Percentiles rank a stretch among this genome's conserved stretches.
Conservation (phyloP, 2,888 invertebrate genomes). For the Helobdella robusta region DNA sequence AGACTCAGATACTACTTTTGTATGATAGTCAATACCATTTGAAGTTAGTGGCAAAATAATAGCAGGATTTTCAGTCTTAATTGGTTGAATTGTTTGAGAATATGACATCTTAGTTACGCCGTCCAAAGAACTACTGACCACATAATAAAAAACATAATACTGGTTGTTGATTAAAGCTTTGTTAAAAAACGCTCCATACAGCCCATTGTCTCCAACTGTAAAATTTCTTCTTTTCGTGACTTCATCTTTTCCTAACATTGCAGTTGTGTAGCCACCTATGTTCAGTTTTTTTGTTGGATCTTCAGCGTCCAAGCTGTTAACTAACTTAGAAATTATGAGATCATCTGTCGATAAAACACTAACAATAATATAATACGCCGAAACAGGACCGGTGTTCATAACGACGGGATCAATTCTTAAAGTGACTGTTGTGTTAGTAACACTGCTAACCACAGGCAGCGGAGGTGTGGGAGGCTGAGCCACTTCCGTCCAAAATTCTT, state of each 20-base stretch:
- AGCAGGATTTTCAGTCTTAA: constrained; percentile 17
- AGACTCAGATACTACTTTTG: too few species aligned
- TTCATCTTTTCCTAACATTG: constrained; percentile 56
- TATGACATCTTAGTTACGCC: constrained; percentile 55
- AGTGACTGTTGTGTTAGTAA: constrained; percentile 58
- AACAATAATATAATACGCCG: constrained; percentile 64
- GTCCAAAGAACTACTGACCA: constrained; percentile 62
- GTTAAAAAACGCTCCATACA: constrained; percentile 68
- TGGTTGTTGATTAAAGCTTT: constrained; percentile 60
- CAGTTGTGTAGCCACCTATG: constrained; percentile 60
- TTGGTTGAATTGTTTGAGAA: constrained; percentile 30
- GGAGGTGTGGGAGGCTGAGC: constrained; percentile 61
- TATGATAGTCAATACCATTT: too few species aligned
- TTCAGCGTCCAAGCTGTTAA: not conserved
- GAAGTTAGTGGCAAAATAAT: constrained; percentile 10
- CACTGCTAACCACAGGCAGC: constrained; percentile 59
- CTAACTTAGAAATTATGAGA: not conserved
- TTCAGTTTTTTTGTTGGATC: constrained; percentile 54
- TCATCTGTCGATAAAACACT: constrained; percentile 51
- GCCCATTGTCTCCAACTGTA: constrained; percentile 65
- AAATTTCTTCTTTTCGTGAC: constrained; percentile 56
- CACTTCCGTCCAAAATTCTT: constrained; percentile 62
- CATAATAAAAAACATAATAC: constrained; percentile 61
- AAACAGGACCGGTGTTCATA: constrained; percentile 69
- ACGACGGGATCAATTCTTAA: constrained; percentile 61